Evolutionary conservation across 2,113 vertebrate genomes (phyloP), one percentile per base, ranked within the genome.

Genomic region (Ancistrus triradiatus): DNA sequence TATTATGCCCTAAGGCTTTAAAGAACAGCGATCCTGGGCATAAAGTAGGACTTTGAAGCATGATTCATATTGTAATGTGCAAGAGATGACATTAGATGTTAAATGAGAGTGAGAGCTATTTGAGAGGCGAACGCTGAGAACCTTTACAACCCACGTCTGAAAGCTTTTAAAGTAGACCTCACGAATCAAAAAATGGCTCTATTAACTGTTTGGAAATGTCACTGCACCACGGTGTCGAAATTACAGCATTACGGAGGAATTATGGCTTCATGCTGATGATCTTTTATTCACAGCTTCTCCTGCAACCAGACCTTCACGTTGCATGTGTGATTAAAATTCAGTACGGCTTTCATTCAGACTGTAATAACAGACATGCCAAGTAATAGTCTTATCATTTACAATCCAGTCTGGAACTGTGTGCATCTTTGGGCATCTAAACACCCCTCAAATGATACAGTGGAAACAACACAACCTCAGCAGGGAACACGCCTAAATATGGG

Each of bases 111-210:
- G 18, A 15, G 6, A 3, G 47, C 38, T 43, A 31, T 64, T 47
- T 59, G 55, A 18, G 19, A 46, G 51, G 49, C 22, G 37, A 48
- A 46, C 55, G 33, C 14, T 18, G 24, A 46, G 13, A 66, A 28
- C 47, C 11, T 50, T 60, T 44, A 44, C 49, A 48, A n/a, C 48
- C 63, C 33, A 55, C 42, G 21, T 53, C 48, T 61, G 38, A 53
- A 59, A 63, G 68, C 63, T 74, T 74, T 74, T 63, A 70, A 66
- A 59, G 52, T 9, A 37, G 40, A 21, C 49, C 50, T 47, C n/a
- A 15, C 49, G 25, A 11, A 55, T 66, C 63, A 67, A 53, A 50
- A 55, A 55, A 72, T 22, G 33, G 43, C 25, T 35, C 40, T 33
- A 22, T 43, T 47, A 47, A 49, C 40, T 51, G 53, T 48, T 67